phyloP scores from a whole-genome alignment of 2,888 invertebrate species.

The Furcula furcula region DNA sequence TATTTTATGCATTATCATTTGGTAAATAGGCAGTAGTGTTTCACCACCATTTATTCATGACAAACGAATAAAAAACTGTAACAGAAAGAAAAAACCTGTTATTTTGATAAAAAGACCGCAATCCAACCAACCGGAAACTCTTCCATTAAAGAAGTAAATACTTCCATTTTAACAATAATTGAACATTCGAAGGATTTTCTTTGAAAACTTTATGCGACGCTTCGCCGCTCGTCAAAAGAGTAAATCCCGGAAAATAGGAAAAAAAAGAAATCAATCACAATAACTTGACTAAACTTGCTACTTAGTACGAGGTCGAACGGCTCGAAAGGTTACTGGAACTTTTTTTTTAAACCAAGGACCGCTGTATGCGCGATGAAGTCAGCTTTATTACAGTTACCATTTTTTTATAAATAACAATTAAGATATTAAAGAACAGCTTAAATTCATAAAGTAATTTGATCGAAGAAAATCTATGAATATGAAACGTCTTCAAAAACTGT shows the following conservation, averaged over 20 bases:
- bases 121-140: background rate
- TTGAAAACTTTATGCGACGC: conserved; percentile 13
- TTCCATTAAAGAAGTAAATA: background rate
- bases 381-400: too few species aligned
- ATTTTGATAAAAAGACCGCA: background rate
- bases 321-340: conserved; percentile 17
- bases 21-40: too few species aligned
- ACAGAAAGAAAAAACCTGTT: background rate
- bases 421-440: too few species aligned
- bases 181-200: background rate
- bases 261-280: conserved; percentile 32
- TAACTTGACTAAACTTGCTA: conserved; percentile 33
- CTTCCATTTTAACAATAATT: conserved; percentile 1
- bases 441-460: too few species aligned
- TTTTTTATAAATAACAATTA: too few species aligned
- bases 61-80: background rate
- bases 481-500: too few species aligned
- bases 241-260: conserved; percentile 23
- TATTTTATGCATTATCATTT: background rate
- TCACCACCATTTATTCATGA: too few species aligned
- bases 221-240: conserved; percentile 10
- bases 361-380: conserved; percentile 9
- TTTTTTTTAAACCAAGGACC: conserved; percentile 17
- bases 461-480: too few species aligned
- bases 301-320: conserved; percentile 29